phyloP scores from a whole-genome alignment of 2,113 vertebrate genomes.

The Pygoscelis antarcticus region DNA sequence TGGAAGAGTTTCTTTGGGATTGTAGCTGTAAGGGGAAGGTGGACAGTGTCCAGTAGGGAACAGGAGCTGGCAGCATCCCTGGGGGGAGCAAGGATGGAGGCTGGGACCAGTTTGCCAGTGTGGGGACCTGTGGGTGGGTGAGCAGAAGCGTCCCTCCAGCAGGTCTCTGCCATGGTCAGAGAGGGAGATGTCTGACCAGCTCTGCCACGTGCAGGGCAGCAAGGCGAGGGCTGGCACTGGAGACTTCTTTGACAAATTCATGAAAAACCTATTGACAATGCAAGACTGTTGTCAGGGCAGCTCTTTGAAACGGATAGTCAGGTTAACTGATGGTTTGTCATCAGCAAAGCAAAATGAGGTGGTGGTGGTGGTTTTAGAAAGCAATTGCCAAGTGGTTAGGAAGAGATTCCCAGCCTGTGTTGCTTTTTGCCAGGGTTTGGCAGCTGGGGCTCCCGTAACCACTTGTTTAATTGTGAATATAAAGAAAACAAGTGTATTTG shows the following conservation, averaged over 20 bases:
- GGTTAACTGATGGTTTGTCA: not conserved
- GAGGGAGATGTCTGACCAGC: fast-evolving
- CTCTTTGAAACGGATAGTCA: not conserved
- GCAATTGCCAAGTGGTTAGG: not conserved
- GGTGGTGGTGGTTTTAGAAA: not conserved
- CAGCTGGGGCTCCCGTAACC: not conserved
- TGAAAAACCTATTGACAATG: not conserved
- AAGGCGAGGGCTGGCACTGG: not conserved
- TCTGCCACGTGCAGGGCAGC: not conserved
- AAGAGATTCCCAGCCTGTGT: not conserved
- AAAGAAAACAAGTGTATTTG: not conserved
- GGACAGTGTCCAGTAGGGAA: not conserved
- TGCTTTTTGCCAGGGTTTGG: not conserved
- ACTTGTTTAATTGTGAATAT: not conserved
- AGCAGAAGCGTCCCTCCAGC: not conserved
- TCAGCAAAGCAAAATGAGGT: not conserved
- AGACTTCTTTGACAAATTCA: not conserved
- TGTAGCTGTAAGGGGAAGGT: not conserved
- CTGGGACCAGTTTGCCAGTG: not conserved
- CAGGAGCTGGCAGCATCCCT: not conserved
- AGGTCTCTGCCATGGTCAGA: not conserved
- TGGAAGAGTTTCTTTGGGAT: not conserved
- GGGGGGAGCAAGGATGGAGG: not conserved
- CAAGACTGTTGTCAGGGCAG: not conserved
- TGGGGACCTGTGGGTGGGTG: not conserved